Evolutionary conservation across 2,797 vertebrate genomes (phyloP).

Genomic region (Aselliscus stoliczkanus): DNA sequence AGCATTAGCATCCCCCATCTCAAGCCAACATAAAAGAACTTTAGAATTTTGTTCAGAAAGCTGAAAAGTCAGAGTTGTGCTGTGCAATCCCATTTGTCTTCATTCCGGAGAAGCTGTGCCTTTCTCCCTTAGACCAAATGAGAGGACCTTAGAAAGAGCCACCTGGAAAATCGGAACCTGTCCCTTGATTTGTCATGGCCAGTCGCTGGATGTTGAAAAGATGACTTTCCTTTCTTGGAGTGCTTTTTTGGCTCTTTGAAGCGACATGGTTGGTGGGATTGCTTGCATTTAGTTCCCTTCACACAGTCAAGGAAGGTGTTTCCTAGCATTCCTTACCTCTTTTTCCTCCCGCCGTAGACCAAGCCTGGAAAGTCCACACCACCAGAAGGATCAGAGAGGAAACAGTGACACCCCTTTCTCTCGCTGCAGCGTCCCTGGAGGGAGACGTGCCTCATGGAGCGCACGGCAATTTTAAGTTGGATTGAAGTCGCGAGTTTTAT

Average conservation of each 20-base stretch:
- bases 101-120: not conserved
- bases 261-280: not conserved
- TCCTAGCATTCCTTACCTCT: not conserved
- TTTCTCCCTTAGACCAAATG: not conserved
- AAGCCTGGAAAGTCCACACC: not conserved
- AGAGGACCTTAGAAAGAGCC: not conserved
- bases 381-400: not conserved
- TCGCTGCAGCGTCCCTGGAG: fast-evolving
- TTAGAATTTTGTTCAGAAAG: not conserved
- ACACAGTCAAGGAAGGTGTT: not conserved
- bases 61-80: not conserved
- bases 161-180: not conserved
- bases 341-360: not conserved
- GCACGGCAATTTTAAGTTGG: not conserved
- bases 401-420: not conserved
- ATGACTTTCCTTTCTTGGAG: not conserved
- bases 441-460: too few relatives aligned
- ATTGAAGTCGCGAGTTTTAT: not conserved
- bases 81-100: not conserved
- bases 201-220: not conserved
- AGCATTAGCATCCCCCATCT: not conserved
- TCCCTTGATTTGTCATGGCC: not conserved
- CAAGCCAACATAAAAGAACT: too few relatives aligned
- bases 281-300: not conserved
- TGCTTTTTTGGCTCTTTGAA: not conserved